These are phyloP conservation scores for Pristionchus exspectatus DNA, from an alignment of 2,888 invertebrate genomes.

Conservation along the genomic window DNA sequence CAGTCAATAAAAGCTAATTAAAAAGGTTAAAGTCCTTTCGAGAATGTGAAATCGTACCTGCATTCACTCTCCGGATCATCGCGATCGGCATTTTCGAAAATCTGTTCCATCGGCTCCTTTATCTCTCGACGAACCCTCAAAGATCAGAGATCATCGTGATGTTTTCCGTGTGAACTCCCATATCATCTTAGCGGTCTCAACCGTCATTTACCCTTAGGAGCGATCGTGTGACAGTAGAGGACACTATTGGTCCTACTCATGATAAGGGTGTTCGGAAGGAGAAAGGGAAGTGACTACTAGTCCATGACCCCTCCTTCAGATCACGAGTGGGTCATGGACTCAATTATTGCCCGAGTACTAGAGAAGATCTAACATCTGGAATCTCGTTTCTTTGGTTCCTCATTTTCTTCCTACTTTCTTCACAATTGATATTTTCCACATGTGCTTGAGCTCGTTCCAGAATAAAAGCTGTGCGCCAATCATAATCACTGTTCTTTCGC, in stretches of 20 bases:
- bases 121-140: conserved; percentile 56
- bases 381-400: neutral
- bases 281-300: neutral
- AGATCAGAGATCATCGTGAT: neutral
- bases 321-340: conserved; percentile 19
- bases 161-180: neutral
- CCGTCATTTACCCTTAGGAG: neutral
- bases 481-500: neutral
- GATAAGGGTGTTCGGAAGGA: neutral
- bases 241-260: neutral
- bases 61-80: conserved; percentile 62
- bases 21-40: neutral
- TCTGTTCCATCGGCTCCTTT: conserved; percentile 32
- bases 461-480: conserved; percentile 5
- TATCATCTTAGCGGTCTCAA: neutral
- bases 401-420: neutral
- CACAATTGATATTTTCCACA: conserved; percentile 41
- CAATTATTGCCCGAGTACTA: conserved; percentile 6
- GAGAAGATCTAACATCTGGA: conserved; percentile 8
- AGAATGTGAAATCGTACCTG: neutral
- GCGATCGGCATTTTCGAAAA: conserved; percentile 62
- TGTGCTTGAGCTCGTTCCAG: neutral
- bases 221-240: neutral
- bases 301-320: conserved; percentile 3
- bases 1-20: neutral